Conservation (phyloP, 2,797 vertebrate species). For the Malurus splendens region DNA sequence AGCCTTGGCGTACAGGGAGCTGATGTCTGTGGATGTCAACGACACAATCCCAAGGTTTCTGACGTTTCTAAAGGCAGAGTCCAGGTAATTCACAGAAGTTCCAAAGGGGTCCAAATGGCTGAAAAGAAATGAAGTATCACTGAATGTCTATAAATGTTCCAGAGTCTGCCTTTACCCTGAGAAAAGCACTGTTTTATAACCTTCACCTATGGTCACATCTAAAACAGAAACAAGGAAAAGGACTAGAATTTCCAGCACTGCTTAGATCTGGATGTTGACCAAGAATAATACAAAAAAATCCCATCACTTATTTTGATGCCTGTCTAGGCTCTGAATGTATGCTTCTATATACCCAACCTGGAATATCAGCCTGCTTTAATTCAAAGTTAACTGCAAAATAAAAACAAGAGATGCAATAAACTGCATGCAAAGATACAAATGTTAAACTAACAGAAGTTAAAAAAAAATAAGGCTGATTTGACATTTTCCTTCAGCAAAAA, state of each 20-base stretch:
- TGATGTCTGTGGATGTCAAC: conserved; percentile 89
- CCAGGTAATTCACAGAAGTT: conserved; percentile 91
- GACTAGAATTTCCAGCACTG: not conserved
- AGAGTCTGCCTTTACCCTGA: not conserved
- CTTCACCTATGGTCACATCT: not conserved
- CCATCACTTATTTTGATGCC: not conserved
- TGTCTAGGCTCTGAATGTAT: not conserved
- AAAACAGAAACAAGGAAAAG: not conserved
- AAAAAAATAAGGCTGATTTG: not conserved
- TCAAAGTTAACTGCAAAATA: not conserved
- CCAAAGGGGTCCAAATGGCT: conserved; percentile 96
- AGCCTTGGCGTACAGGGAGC: conserved; percentile 91
- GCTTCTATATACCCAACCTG: not conserved
- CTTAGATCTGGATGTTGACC: not conserved
- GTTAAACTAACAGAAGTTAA: not conserved
- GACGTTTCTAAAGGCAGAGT: conserved; percentile 91
- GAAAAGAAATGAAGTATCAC: conserved; percentile 12
- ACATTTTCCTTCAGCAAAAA: not conserved
- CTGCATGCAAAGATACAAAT: not conserved
- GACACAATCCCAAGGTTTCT: conserved; percentile 93
- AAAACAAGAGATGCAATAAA: not conserved
- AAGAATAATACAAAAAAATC: not conserved
- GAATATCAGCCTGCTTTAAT: not conserved
- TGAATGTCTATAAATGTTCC: not conserved
- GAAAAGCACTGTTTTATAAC: not conserved